Evolutionary conservation across 2,797 vertebrate genomes (phyloP), one percentile per base, ranked within the genome.

Genomic region (Helostoma temminkii): DNA sequence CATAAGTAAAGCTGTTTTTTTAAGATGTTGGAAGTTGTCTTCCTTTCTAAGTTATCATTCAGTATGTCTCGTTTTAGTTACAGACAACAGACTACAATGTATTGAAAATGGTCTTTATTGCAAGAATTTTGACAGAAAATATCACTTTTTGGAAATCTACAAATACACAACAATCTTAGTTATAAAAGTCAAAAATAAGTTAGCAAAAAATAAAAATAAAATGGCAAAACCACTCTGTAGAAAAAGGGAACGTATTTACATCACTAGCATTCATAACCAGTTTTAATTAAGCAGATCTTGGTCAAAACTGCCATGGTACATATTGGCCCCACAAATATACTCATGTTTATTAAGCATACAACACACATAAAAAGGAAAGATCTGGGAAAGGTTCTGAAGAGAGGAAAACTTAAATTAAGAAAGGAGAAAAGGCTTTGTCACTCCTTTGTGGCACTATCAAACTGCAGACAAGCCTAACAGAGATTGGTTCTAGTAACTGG

Each of bases 141-240:
- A 85, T 89, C 59, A 85, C 76, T 75, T 89, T 89, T 81, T 56
- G 66, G 53, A 91, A 90, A 89, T 92, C 88, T 94, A 92, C 87
- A 94, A 94, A 95, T 93, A 95, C 95, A 95, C 95, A 94, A 94
- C 91, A 95, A 97, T 97, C 87, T 94, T 94, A 95, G 94, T 96
- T 93, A 89, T 95, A 96, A 96, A 97, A 95, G 91, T 94, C 93
- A 92, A 94, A 91, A 99, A 99, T 98, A 99, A 99, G 90, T 98
- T 98, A 98, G 94, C 83, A 91, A 91, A 95, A 95, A 96, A 94
- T 94, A 95, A 83, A 93, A 94, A 93, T 94, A 94, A 94, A 95
- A 94, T 93, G 88, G 91, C 94, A 96, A 95, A 95, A 92, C 89
- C 97, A 98, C 91, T 96, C 94, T 91, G 95, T 96, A 96, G 93